A percentile compares a stretch with the other conserved stretches of the same genome.
Evolutionary conservation across 2,113 vertebrate genomes (phyloP).

Genomic region (Tupaia chinensis): DNA sequence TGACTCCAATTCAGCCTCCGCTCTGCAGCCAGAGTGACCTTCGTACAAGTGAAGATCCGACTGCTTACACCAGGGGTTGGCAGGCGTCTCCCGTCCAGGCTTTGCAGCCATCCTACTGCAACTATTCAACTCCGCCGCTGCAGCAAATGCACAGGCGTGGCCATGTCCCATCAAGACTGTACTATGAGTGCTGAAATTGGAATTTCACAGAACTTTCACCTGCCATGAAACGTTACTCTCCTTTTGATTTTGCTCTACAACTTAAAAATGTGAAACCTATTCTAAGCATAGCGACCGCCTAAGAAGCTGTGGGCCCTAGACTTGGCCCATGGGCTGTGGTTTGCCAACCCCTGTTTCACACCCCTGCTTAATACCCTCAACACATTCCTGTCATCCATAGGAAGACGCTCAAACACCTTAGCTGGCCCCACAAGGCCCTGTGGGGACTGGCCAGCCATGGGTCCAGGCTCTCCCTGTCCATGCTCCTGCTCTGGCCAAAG

Average conservation of each 20-base stretch:
- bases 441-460: neutral
- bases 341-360: neutral
- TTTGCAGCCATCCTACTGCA: accelerated
- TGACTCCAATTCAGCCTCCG: accelerated
- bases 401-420: neutral
- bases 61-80: accelerated
- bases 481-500: neutral
- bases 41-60: accelerated
- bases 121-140: neutral
- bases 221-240: neutral
- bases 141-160: accelerated
- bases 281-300: neutral
- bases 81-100: neutral
- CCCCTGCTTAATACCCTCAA: neutral
- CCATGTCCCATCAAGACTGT: neutral
- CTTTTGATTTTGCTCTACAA: neutral
- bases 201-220: neutral
- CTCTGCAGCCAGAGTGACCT: neutral
- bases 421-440: neutral
- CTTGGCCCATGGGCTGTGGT: accelerated
- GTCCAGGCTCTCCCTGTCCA: neutral
- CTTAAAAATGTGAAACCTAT: neutral
- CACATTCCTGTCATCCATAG: neutral
- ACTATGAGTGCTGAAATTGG: neutral
- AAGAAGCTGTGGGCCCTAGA: neutral